These are phyloP conservation scores for Hirtodrosophila histrioides DNA, from an alignment of 2,888 invertebrate species.

Conservation along the genomic window DNA sequence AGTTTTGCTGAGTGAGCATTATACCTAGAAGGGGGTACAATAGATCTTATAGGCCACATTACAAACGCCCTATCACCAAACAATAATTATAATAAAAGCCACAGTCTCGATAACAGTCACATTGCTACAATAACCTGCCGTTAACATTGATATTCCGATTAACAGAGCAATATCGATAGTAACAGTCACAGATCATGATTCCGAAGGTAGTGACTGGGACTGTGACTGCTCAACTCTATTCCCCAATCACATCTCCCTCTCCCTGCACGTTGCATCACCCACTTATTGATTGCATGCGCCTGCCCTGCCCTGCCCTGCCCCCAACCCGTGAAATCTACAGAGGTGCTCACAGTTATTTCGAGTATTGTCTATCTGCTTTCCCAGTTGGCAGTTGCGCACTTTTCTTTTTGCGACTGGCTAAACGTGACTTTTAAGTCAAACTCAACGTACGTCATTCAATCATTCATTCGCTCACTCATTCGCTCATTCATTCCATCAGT, in stretches of 20 bases:
- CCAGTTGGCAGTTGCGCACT: constrained; percentile 54
- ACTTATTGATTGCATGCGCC: constrained; percentile 52
- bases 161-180: too few relatives aligned
- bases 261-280: constrained; percentile 25
- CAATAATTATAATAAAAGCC: too few relatives aligned
- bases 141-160: too few relatives aligned
- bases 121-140: too few relatives aligned
- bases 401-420: constrained; percentile 37
- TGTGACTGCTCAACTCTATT: too few relatives aligned
- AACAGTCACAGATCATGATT: too few relatives aligned
- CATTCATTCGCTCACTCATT: constrained; percentile 52
- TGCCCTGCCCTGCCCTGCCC: constrained; percentile 4
- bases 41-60: too few relatives aligned
- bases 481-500: constrained; percentile 44
- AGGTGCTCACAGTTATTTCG: constrained; percentile 13
- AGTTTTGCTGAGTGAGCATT: too few relatives aligned
- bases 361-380: constrained; percentile 20
- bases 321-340: constrained; percentile 18
- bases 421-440: constrained; percentile 73
- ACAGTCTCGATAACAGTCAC: too few relatives aligned
- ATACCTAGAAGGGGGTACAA: too few relatives aligned
- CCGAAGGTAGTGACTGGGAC: too few relatives aligned
- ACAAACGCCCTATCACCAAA: too few relatives aligned
- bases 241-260: not conserved
- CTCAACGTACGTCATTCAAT: constrained; percentile 38